Evolutionary conservation across 2,888 invertebrate genomes (phyloP).

Genomic region (Drosophila nr. medialis): DNA sequence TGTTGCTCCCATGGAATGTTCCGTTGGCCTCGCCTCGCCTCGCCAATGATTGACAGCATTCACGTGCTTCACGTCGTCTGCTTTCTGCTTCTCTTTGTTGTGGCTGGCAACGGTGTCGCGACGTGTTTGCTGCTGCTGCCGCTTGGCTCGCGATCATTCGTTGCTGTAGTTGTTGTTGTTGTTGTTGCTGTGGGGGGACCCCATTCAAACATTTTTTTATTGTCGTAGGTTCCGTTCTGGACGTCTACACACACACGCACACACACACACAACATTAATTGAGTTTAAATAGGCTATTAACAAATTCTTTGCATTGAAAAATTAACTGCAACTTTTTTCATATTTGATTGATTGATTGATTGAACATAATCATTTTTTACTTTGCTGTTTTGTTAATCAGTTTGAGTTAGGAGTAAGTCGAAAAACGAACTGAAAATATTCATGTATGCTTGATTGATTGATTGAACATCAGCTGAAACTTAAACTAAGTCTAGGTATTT

Average conservation of each 20-base stretch:
- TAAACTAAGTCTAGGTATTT: too few relatives aligned
- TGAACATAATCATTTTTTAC: background rate
- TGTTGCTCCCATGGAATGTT: conserved; percentile 63
- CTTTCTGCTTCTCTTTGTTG: conserved; percentile 17
- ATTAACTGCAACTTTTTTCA: background rate
- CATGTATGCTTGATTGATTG: background rate
- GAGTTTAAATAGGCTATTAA: conserved; percentile 3
- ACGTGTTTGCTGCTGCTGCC: conserved; percentile 5
- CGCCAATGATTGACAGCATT: conserved; percentile 76
- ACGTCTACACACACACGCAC: conserved; percentile 4
- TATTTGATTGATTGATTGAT: background rate
- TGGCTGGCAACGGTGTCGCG: conserved; percentile 4
- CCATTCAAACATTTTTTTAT: conserved; percentile 50
- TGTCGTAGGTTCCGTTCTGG: conserved; percentile 57
- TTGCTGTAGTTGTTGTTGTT: conserved; percentile 9
- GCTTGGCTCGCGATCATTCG: conserved; percentile 2
- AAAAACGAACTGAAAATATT: background rate
- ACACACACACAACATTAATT: conserved; percentile 7
- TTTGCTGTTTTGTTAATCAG: background rate
- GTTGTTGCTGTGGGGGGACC: conserved; percentile 9
- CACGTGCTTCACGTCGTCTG: conserved; percentile 75
- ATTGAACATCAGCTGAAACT: background rate
- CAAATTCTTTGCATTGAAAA: background rate
- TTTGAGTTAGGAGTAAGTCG: background rate
- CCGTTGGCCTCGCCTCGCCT: conserved; percentile 25